Base-by-base conservation (phyloP, 2,113 vertebrate species). In the Smithornis capensis region DNA sequence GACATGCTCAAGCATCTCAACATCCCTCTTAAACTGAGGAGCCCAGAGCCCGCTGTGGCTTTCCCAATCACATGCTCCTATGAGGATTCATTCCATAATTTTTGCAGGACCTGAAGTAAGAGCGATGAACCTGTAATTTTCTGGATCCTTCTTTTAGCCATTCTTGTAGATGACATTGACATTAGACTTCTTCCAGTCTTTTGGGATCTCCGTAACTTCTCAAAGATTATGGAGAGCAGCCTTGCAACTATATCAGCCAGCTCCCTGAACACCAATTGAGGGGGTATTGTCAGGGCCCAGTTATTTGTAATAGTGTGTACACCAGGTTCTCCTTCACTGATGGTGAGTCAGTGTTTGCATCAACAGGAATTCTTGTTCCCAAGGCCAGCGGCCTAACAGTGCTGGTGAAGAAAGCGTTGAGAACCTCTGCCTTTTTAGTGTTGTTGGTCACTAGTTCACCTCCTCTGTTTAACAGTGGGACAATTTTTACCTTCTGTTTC, bases 21-120 rank as follows among this genome's bases (percentile, higher is more conserved):
- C n/a, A n/a, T n/a, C n/a, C n/a, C n/a, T n/a, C n/a, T n/a, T n/a
- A n/a, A n/a, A n/a, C n/a, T n/a, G n/a, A n/a, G n/a, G n/a, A n/a
- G n/a, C n/a, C n/a, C n/a, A n/a, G n/a, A 37, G 50, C 37, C 33
- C 3, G 0, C 47, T 56, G 22, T 3, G 3, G 29, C 18, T 65
- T 84, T 64, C 23, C n/a, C 40, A 47, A 2, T 40, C 50, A 40
- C 28, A 19, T 49, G 23, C 28, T 29, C 50, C n/a, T 8, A 40
- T 50, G 19, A 47, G n/a, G 28, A 40, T 74, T 55, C 22, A 7
- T 64, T 64, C 40, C 50, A n/a, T 47, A 56, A n/a, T 40, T 74
- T 75, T 75, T 29, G n/a, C 59, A 56, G 19, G 50, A 33, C n/a
- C 69, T 56, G 40, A 29, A 65, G 19, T 38, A 65, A 65, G 24